Evolutionary conservation across 2,888 invertebrate species (phyloP).

Genomic region (Athrips mouffetella): DNA sequence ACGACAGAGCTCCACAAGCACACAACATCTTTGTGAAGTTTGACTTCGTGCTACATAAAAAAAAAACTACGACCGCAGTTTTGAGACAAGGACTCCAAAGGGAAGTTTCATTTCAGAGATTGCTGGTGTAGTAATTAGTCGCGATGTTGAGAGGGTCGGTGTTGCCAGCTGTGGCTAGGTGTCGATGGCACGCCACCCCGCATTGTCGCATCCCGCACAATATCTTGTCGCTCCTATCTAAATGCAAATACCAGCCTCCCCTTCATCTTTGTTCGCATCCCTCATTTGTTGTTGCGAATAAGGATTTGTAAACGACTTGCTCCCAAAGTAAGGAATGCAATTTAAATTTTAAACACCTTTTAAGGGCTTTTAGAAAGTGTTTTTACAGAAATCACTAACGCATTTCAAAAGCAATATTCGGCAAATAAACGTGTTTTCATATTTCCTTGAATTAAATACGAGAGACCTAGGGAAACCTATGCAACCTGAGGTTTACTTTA

Average conservation of each 20-base stretch:
- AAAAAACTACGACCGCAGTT: slow-evolving; percentile 3
- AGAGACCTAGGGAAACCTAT: too few species aligned
- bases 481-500: too few species aligned
- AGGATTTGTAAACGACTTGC: slow-evolving; percentile 37
- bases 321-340: slow-evolving; percentile 2
- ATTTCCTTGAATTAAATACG: neutral
- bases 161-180: slow-evolving; percentile 16
- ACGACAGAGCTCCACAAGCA: too few species aligned
- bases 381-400: slow-evolving; percentile 2
- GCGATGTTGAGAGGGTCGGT: slow-evolving; percentile 26
- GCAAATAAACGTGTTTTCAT: neutral
- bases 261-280: slow-evolving; percentile 62
- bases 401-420: slow-evolving; percentile 1
- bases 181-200: slow-evolving; percentile 17
- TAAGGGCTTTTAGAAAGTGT: slow-evolving; percentile 1
- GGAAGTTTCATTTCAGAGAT: neutral
- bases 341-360: slow-evolving; percentile 3
- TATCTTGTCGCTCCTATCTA: slow-evolving; percentile 66
- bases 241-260: slow-evolving; percentile 66
- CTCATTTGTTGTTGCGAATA: slow-evolving; percentile 57
- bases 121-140: slow-evolving; percentile 50
- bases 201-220: slow-evolving; percentile 36
- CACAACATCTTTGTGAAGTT: too few species aligned
- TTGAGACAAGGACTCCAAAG: slow-evolving; percentile 2
- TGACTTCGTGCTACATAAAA: neutral